These are phyloP conservation scores for Sebastes matsubarae DNA, from an alignment of 2,797 vertebrate genomes.

Conservation along the genomic window DNA sequence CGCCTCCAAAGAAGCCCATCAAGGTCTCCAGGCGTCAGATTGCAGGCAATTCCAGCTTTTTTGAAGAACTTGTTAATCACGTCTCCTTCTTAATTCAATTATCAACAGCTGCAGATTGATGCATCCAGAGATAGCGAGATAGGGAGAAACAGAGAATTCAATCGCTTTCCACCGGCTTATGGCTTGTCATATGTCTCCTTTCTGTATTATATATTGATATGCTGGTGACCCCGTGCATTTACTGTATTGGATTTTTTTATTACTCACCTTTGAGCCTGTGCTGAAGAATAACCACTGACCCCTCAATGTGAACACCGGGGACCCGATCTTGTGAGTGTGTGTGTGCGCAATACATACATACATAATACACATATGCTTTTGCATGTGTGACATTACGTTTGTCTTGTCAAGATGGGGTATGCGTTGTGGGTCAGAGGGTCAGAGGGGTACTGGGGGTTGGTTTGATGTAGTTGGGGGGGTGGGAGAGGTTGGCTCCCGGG, in stretches of 20 bases:
- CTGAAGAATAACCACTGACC: slow-evolving; percentile 89
- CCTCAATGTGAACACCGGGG: slow-evolving; percentile 80
- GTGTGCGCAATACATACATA: slow-evolving; percentile 45
- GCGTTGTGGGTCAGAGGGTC: slow-evolving; percentile 66
- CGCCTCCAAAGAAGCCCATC: slow-evolving; percentile 68
- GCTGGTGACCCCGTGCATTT: slow-evolving; percentile 85
- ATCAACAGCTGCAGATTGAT: slow-evolving; percentile 83
- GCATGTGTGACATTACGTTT: slow-evolving; percentile 56
- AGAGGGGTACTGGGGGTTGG: slow-evolving; percentile 62
- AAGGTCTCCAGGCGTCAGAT: slow-evolving; percentile 65
- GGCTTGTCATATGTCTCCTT: slow-evolving; percentile 87
- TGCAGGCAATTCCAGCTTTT: slow-evolving; percentile 76
- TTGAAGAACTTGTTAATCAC: slow-evolving; percentile 84
- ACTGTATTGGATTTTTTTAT: slow-evolving; percentile 92
- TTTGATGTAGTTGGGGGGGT: slow-evolving; percentile 75
- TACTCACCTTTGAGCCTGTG: slow-evolving; percentile 88
- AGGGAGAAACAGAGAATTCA: slow-evolving; percentile 74
- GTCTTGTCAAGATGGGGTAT: slow-evolving; percentile 59
- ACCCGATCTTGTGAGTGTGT: slow-evolving; percentile 19
- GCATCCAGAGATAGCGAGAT: slow-evolving; percentile 68
- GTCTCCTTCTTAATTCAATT: slow-evolving; percentile 81
- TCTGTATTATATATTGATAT: slow-evolving; percentile 86
- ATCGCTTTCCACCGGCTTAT: slow-evolving; percentile 84
- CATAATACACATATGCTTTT: slow-evolving; percentile 58
- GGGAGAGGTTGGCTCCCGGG: slow-evolving; percentile 67